phyloP scores from a whole-genome alignment of 2,797 vertebrate genomes.

The Sebastes wilsoni region DNA sequence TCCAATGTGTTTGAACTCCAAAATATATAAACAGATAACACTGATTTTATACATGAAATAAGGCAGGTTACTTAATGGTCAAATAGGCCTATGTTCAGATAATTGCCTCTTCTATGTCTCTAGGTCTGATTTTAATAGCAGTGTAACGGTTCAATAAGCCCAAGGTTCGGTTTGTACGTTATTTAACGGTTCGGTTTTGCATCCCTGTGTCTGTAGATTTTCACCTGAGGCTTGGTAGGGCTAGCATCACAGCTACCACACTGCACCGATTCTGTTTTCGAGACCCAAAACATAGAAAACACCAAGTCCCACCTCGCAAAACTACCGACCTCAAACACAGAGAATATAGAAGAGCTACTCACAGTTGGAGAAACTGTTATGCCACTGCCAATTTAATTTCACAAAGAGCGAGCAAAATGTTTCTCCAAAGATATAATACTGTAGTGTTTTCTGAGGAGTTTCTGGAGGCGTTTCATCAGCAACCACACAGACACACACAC shows the following conservation, averaged over 20 bases:
- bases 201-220: neutral
- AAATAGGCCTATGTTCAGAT: no score
- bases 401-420: neutral
- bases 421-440: neutral
- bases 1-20: no score
- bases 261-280: neutral
- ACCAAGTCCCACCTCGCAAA: neutral
- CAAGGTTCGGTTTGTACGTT: no score
- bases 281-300: neutral
- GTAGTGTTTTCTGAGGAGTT: neutral
- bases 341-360: neutral
- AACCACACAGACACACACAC: neutral
- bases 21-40: no score
- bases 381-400: neutral
- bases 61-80: no score
- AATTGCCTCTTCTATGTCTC: no score
- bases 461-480: neutral
- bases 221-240: neutral
- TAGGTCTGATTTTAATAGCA: no score
- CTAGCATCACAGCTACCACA: neutral
- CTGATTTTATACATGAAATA: no score
- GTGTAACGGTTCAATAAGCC: no score
- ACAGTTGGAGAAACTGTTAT: neutral
- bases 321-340: neutral
- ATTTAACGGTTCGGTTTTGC: no score